Conservation (phyloP, 2,113 vertebrate species). For the Spheniscus mendiculus region DNA sequence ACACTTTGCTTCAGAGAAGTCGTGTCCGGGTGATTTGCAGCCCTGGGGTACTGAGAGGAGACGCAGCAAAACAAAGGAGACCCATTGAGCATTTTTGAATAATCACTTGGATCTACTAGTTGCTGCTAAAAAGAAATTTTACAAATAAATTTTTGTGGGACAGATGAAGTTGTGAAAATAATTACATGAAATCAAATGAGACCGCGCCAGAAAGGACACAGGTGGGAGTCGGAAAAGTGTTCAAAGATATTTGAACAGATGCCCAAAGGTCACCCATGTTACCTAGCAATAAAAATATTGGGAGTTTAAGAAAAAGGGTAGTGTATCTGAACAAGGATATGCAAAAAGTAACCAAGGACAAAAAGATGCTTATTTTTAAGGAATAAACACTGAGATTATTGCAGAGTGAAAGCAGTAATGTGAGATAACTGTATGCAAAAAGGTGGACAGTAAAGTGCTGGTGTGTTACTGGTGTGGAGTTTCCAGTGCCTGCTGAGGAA, state of each 20-base stretch:
- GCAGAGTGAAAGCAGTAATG: not conserved
- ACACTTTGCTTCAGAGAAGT: not conserved
- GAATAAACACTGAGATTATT: not conserved
- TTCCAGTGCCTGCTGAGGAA: accelerated
- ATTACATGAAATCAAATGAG: conserved; percentile 29
- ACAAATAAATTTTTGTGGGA: not conserved
- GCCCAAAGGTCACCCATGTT: conserved; percentile 3
- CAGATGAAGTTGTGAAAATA: conserved; percentile 35
- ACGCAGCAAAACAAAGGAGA: not conserved
- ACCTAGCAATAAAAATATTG: conserved; percentile 3
- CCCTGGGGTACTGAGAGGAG: not conserved
- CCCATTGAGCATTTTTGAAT: not conserved
- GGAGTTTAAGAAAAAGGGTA: not conserved
- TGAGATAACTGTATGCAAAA: not conserved
- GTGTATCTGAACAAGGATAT: not conserved
- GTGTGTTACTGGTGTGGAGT: not conserved
- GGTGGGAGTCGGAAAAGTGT: not conserved
- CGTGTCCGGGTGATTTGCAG: not conserved
- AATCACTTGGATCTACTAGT: not conserved
- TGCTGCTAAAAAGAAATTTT: conserved; percentile 25
- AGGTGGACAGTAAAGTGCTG: not conserved
- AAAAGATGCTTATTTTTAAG: not conserved
- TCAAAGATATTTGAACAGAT: conserved; percentile 17
- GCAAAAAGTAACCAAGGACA: conserved; percentile 7
- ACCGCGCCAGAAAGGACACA: not conserved